Evolutionary conservation across 1,140 invertebrate species (phyloP).

Genomic region (Drosophila guanche): DNA sequence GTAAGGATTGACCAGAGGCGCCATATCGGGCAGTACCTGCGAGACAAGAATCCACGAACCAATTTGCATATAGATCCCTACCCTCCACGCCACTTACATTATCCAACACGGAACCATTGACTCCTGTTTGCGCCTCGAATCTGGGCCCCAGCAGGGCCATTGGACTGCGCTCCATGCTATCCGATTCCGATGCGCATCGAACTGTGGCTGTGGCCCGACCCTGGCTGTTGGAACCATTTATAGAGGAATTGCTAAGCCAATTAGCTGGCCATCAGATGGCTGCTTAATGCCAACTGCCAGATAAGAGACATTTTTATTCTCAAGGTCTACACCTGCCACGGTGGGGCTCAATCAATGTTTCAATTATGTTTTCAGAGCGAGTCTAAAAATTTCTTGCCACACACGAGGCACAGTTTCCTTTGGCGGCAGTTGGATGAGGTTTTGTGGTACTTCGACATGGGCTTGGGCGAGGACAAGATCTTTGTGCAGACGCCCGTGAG

Average conservation of each 20-base stretch:
- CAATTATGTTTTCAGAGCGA: conserved; percentile 20
- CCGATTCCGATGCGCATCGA: conserved; percentile 36
- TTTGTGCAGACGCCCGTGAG: too few relatives aligned
- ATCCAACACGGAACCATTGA: conserved; percentile 68
- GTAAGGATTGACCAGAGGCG: conserved; percentile 88
- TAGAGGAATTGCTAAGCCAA: conserved; percentile 52
- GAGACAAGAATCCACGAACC: neutral
- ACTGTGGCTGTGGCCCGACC: conserved; percentile 14
- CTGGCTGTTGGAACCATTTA: conserved; percentile 28
- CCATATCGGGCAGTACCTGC: conserved; percentile 86
- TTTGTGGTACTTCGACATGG: neutral
- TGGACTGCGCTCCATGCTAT: conserved; percentile 57
- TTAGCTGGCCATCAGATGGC: conserved; percentile 31
- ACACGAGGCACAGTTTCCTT: conserved; percentile 51
- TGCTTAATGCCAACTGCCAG: conserved; percentile 35
- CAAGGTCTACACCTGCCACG: too few relatives aligned
- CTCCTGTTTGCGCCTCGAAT: conserved; percentile 52
- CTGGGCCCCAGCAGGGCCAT: conserved; percentile 46
- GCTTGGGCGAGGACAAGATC: too few relatives aligned
- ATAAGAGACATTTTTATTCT: conserved; percentile 41
- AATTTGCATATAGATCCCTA: neutral
- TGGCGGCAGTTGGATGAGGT: neutral
- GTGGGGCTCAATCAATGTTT: neutral
- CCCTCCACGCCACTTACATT: conserved; percentile 46
- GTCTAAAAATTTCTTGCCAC: conserved; percentile 52